A percentile compares a stretch with the other conserved stretches of the same genome.
These are phyloP conservation scores for Hiodon alosoides DNA, from an alignment of 2,113 vertebrate species.

Conservation along the genomic window DNA sequence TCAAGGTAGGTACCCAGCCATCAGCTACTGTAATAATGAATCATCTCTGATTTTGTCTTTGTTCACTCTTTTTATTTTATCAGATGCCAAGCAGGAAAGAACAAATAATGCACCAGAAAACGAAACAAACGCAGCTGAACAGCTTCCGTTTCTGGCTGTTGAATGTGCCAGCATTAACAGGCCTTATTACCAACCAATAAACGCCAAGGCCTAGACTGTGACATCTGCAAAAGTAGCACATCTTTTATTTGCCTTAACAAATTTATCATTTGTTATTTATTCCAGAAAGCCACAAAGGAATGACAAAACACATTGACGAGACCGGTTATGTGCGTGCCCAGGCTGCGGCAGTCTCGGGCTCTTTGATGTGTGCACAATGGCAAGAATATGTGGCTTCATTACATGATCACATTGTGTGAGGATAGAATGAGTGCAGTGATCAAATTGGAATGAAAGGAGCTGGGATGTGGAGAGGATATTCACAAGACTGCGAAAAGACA, in stretches of 20 bases:
- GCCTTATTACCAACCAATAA: too few relatives aligned
- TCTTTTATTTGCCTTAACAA: not conserved
- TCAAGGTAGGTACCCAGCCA: too few relatives aligned
- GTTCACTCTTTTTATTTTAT: too few relatives aligned
- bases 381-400: not conserved
- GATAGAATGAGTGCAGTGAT: not conserved
- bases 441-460: conserved; percentile 1
- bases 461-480: conserved; percentile 11
- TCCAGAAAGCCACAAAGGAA: not conserved
- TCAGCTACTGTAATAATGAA: too few relatives aligned
- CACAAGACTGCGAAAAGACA: conserved; percentile 9
- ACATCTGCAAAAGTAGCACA: too few relatives aligned
- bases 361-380: not conserved
- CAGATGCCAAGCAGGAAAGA: too few relatives aligned
- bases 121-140: too few relatives aligned
- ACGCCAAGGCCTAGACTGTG: too few relatives aligned
- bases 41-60: too few relatives aligned
- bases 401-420: not conserved
- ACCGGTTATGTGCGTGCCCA: not conserved
- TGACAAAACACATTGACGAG: not conserved
- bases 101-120: too few relatives aligned
- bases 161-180: too few relatives aligned
- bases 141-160: too few relatives aligned
- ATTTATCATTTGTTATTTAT: not conserved
- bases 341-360: not conserved